Conservation (phyloP, 2,797 vertebrate genomes). For the Tinamus major region DNA sequence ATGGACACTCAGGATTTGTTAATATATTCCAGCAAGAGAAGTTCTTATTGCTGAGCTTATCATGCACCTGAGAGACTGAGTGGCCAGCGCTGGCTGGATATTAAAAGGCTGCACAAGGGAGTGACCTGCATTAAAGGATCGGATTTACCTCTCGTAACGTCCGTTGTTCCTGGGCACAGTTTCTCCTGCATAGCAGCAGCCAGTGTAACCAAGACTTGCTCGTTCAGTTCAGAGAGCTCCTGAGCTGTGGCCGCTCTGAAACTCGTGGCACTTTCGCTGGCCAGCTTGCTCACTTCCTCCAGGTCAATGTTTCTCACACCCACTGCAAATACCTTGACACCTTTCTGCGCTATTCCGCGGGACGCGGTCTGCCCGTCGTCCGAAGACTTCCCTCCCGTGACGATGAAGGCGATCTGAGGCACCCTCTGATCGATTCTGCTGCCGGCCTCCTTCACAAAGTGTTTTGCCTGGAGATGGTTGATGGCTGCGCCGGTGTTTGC, state of each 20-base stretch:
- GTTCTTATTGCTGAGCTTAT: neutral
- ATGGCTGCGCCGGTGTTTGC: constrained; percentile 90
- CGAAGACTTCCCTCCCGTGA: constrained; percentile 87
- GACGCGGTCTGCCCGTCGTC: constrained; percentile 89
- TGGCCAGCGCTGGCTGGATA: neutral
- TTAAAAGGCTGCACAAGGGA: neutral
- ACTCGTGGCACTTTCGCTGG: constrained; percentile 84
- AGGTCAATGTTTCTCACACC: constrained; percentile 85
- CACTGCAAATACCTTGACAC: constrained; percentile 89
- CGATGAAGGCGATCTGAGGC: constrained; percentile 92
- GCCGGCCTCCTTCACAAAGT: constrained; percentile 89
- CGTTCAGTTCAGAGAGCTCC: constrained; percentile 90
- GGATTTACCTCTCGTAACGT: constrained; percentile 79
- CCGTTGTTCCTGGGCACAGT: constrained; percentile 78
- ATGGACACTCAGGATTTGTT: neutral
- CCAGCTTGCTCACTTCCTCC: constrained; percentile 85
- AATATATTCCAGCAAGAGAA: neutral
- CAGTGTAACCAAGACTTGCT: constrained; percentile 89
- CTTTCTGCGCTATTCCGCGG: constrained; percentile 81
- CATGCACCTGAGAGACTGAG: neutral
- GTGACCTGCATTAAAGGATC: neutral
- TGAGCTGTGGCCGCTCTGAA: constrained; percentile 82
- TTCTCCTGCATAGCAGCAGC: constrained; percentile 87
- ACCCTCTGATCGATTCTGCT: constrained; percentile 88
- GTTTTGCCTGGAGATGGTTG: constrained; percentile 83